Evolutionary conservation across 2,113 vertebrate genomes (phyloP).

Genomic region (Cranoglanis bouderius): DNA sequence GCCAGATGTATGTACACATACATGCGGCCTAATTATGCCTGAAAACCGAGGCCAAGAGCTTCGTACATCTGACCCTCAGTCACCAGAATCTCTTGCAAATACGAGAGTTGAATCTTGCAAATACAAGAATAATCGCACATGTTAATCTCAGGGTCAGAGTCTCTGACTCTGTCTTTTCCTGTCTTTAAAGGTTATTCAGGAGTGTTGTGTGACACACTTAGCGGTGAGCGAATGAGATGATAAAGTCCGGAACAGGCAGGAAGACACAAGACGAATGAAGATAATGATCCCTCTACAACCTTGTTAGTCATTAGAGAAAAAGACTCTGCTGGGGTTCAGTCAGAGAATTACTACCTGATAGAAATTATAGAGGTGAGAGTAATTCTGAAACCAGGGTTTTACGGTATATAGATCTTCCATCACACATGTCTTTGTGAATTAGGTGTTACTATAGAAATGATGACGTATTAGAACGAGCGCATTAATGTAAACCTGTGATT

Average conservation of each 20-base stretch:
- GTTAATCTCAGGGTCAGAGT: background rate
- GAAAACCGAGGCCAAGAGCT: background rate
- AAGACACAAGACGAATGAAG: background rate
- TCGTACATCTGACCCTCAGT: background rate
- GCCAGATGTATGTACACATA: background rate
- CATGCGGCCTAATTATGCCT: background rate
- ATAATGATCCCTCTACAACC: background rate
- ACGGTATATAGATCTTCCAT: background rate
- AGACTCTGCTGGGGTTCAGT: background rate
- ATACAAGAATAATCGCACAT: background rate
- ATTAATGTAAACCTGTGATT: background rate
- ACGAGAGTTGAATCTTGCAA: background rate
- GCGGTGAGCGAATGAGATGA: background rate
- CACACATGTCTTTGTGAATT: background rate
- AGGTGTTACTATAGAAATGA: background rate
- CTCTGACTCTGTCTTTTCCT: background rate
- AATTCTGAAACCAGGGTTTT: background rate
- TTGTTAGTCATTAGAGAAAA: background rate
- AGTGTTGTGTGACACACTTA: background rate
- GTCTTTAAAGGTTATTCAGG: slow-evolving; percentile 1
- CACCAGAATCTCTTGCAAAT: background rate
- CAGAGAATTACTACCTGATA: background rate
- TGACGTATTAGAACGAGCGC: background rate
- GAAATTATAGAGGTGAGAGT: background rate
- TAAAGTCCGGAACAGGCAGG: background rate